These are phyloP conservation scores for Pocota personata DNA, from an alignment of 2,888 invertebrate genomes.

Conservation along the genomic window DNA sequence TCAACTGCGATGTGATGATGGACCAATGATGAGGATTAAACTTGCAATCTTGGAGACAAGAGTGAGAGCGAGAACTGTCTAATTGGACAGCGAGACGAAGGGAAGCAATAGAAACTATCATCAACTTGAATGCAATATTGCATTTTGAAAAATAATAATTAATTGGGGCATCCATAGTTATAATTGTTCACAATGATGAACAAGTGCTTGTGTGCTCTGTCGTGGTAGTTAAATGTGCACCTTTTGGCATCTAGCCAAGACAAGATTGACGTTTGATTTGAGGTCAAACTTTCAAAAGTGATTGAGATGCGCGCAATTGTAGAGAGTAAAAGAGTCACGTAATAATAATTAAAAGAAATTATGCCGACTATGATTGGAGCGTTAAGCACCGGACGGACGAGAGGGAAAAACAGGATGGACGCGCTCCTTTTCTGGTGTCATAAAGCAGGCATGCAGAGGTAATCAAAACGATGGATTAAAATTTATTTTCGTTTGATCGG, in stretches of 20 bases:
- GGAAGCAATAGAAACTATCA: constrained; percentile 44
- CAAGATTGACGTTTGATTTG: constrained; percentile 69
- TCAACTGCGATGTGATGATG: constrained; percentile 30
- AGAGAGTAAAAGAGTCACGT: constrained; percentile 70
- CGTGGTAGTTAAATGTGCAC: constrained; percentile 5
- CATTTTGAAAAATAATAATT: constrained; percentile 73
- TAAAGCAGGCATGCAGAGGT: constrained; percentile 44
- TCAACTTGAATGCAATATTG: constrained; percentile 58
- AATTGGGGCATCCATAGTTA: constrained; percentile 69
- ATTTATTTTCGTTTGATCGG: constrained; percentile 61
- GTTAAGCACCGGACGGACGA: constrained; percentile 24
- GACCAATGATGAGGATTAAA: constrained; percentile 27
- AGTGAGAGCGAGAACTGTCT: constrained; percentile 38
- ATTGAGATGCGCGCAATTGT: constrained; percentile 62
- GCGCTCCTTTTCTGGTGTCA: constrained; percentile 45
- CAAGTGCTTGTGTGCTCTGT: constrained; percentile 1
- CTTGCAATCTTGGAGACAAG: constrained; percentile 19
- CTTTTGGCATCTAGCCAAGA: constrained; percentile 41
- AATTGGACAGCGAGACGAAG: constrained; percentile 35
- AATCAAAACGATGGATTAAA: constrained; percentile 59
- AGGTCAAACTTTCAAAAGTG: constrained; percentile 74
- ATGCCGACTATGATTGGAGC: constrained; percentile 62
- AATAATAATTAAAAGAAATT: constrained; percentile 74
- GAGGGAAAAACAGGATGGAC: constrained; percentile 11
- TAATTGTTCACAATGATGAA: constrained; percentile 64